Evolutionary conservation across 2,113 vertebrate genomes (phyloP).

Genomic region (Axis porcinus): DNA sequence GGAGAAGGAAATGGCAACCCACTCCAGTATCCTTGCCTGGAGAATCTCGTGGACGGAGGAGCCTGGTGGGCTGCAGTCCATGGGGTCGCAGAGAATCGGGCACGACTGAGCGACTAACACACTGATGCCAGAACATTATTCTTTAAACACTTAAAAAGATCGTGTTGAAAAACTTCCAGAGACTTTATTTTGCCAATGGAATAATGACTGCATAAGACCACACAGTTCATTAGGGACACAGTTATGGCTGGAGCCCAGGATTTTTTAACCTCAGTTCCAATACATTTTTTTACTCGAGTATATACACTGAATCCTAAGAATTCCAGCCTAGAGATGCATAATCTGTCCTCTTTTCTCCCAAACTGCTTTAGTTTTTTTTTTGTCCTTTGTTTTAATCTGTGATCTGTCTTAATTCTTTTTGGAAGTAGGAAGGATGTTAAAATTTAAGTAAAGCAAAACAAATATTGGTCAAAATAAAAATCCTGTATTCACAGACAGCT

Average conservation of each 20-base stretch:
- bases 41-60: too few species aligned
- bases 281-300: neutral
- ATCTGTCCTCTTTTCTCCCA: neutral
- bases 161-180: neutral
- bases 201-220: neutral
- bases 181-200: neutral
- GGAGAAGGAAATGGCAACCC: too few species aligned
- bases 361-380: neutral
- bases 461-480: conserved; percentile 14
- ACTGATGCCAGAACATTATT: neutral
- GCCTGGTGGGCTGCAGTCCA: too few species aligned
- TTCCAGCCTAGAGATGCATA: neutral
- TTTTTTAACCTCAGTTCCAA: neutral
- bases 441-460: neutral
- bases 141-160: neutral
- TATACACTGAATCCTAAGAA: neutral
- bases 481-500: neutral
- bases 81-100: too few species aligned
- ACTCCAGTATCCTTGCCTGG: too few species aligned
- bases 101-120: too few species aligned
- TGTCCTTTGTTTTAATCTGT: neutral
- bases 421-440: neutral
- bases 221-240: neutral
- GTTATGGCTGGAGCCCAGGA: neutral
- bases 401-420: neutral